Conservation (phyloP, 1,140 invertebrate species). For the Parasteatoda tepidariorum region DNA sequence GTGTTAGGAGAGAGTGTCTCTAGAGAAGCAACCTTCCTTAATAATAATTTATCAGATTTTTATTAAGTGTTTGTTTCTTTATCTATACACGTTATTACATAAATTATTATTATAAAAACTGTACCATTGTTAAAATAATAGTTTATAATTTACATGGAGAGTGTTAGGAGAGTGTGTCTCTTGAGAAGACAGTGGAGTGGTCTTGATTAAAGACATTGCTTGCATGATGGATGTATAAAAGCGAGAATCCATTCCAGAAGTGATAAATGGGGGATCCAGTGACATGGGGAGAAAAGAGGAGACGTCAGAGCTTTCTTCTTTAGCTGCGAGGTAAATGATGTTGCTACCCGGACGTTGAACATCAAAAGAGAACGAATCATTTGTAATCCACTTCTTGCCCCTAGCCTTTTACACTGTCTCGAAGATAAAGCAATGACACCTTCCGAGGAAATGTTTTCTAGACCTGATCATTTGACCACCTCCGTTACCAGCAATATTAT, state of each 20-base stretch:
- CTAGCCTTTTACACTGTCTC: neutral
- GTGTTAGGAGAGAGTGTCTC: too few relatives aligned
- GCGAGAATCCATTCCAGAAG: slow-evolving; percentile 4
- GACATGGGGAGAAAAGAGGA: neutral
- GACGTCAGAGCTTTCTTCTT: neutral
- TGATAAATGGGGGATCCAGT: neutral
- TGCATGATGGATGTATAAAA: neutral
- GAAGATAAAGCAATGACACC: neutral
- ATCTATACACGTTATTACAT: too few relatives aligned
- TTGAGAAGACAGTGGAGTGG: neutral
- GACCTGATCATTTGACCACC: neutral
- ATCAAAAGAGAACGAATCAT: neutral
- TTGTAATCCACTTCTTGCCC: slow-evolving; percentile 3
- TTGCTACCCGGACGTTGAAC: neutral
- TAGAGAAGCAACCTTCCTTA: too few relatives aligned
- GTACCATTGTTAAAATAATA: too few relatives aligned
- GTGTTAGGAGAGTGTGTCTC: too few relatives aligned
- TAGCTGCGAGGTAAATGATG: neutral
- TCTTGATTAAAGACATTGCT: slow-evolving; percentile 7
- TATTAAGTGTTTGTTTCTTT: too few relatives aligned
- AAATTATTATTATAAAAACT: too few relatives aligned
- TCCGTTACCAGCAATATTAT: neutral
- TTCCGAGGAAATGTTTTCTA: neutral
- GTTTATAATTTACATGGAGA: too few relatives aligned
- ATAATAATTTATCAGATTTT: too few relatives aligned